Base-by-base conservation (phyloP, 2,888 invertebrate species). In the Sthenelais limicola region DNA sequence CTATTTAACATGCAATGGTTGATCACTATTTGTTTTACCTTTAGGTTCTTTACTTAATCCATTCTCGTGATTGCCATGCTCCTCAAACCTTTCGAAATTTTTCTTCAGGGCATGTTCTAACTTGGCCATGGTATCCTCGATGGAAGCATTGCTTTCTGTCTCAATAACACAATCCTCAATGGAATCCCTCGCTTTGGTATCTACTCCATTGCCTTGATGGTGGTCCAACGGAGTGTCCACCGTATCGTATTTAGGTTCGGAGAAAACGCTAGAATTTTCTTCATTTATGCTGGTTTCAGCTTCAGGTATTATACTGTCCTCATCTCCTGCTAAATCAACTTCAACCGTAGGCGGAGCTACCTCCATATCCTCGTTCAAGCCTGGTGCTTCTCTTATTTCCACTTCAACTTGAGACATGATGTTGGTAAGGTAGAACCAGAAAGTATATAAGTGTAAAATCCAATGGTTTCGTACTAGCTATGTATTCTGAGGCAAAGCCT, bases 101-200 rank as follows among this genome's bases (percentile, higher is more conserved):
- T 58, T 70, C n/a, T 70, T 52, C 48, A 76, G 68, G 21, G 71
- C 73, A 18, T 51, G 66, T 47, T 76, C 76, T 3, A 76, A 30
- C 49, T 76, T 76, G n/a, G 76, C 76, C 24, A 54, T 66, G 1
- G 76, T 73, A 49, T 76, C 76, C 71, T 76, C 76, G 26, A 49
- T 47, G n/a, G 74, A 76, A 30, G 75, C 76, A 26, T 70, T 76
- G 49, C 76, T 76, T 26, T 68, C 74, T 4, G 74, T 76, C 18
- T 76, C 76, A 12, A 76, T 52, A n/a, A 26, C 73, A 28, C 56
- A 15, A 15, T 15, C 5, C 9, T 51, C 68, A 32, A 21, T 5
- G 51, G 12, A 7, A n/a, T 24, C 12, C n/a, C n/a, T n/a, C n/a
- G n/a, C n/a, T n/a, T n/a, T n/a, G n/a, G n/a, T n/a, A n/a, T n/a